Percentiles rank a stretch among this genome's conserved stretches.
Conservation (phyloP, 2,797 vertebrate species). For the Chelidonichthys spinosus region DNA sequence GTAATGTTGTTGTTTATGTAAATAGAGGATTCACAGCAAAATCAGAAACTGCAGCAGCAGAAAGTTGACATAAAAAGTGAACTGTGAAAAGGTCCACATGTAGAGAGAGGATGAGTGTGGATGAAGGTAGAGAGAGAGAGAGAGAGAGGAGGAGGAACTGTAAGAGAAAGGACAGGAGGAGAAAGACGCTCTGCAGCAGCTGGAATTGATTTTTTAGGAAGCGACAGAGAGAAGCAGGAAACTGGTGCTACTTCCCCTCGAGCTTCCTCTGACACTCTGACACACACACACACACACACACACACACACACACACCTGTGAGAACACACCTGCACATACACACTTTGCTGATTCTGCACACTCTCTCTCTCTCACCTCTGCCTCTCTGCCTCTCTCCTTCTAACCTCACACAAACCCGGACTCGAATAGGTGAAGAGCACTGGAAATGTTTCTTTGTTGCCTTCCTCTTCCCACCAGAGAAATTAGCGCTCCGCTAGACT, state of each 20-base stretch:
- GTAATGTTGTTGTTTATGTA: neutral
- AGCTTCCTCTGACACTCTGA: slow-evolving; percentile 49
- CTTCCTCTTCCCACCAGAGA: slow-evolving; percentile 50
- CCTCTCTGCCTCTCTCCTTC: slow-evolving; percentile 34
- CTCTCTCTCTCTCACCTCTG: neutral
- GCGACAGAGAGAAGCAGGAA: slow-evolving; percentile 58
- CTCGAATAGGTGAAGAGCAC: slow-evolving; percentile 52
- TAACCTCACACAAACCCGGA: slow-evolving; percentile 45
- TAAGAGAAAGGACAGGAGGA: slow-evolving; percentile 35
- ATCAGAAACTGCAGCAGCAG: neutral
- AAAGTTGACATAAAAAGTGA: neutral
- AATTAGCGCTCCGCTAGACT: slow-evolving; percentile 59
- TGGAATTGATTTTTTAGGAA: slow-evolving; percentile 74
- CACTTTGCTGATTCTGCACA: slow-evolving; percentile 61
- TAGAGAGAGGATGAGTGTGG: neutral
- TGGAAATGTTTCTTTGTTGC: slow-evolving; percentile 49
- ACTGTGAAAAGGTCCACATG: too few relatives aligned
- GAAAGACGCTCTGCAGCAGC: slow-evolving; percentile 59
- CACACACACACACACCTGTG: slow-evolving; percentile 47
- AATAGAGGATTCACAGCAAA: neutral
- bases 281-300: slow-evolving; percentile 24
- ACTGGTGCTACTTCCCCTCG: slow-evolving; percentile 61
- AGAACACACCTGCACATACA: slow-evolving; percentile 56
- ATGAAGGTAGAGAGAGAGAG: slow-evolving; percentile 16
- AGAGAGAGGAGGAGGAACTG: neutral